Evolutionary conservation across 2,797 vertebrate genomes (phyloP).

Genomic region (Pipistrellus pipistrellus): DNA sequence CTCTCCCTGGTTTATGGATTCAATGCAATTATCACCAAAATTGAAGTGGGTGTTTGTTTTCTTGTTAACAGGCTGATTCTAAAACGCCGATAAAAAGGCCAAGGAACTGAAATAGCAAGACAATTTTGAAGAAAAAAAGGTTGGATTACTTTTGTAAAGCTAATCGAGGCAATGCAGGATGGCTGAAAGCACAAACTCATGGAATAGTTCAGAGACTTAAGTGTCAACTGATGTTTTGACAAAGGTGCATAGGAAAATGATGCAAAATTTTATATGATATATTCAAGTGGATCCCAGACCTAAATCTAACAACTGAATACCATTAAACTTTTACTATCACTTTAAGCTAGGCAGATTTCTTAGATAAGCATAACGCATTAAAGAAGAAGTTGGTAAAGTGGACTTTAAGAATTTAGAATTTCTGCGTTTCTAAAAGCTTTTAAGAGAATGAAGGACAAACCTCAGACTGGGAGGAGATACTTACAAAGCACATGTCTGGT

Average conservation of each 20-base stretch:
- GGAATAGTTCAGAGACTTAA: not conserved
- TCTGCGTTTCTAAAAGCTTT: not conserved
- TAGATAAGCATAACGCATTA: not conserved
- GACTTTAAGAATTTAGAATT: not conserved
- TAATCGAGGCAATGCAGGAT: not conserved
- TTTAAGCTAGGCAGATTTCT: conserved; percentile 1
- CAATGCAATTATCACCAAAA: not conserved
- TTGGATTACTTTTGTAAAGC: not conserved
- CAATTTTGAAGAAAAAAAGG: not conserved
- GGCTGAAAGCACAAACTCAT: not conserved
- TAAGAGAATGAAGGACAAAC: not conserved
- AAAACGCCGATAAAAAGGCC: not conserved
- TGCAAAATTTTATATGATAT: not conserved
- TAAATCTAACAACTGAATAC: conserved; percentile 12
- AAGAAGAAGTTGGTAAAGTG: not conserved
- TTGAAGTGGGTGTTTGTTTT: not conserved
- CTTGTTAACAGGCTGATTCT: conserved; percentile 6
- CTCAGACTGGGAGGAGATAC: not conserved
- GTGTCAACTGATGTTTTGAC: not conserved
- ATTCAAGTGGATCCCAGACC: not conserved
- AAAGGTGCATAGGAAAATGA: conserved; percentile 29
- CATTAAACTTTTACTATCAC: conserved; percentile 9
- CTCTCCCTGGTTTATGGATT: not conserved
- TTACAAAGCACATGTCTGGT: not conserved
- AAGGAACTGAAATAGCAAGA: not conserved